These are phyloP conservation scores for Borostomias antarcticus DNA, from an alignment of 2,797 vertebrate genomes.

Conservation along the genomic window DNA sequence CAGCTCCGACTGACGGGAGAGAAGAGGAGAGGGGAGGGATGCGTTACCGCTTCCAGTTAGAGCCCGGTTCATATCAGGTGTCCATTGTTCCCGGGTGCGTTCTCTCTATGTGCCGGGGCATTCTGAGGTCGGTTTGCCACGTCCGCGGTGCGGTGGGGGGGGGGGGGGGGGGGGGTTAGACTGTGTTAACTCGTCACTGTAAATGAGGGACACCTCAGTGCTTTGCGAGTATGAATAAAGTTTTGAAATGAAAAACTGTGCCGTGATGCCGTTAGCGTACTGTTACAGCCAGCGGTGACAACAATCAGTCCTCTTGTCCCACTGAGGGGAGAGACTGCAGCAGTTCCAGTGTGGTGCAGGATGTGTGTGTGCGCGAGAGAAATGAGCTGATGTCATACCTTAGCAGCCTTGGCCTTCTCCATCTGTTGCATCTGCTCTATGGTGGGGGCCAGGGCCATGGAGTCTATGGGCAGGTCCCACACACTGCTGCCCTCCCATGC, in stretches of 20 bases:
- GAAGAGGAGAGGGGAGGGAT: slow-evolving; percentile 11
- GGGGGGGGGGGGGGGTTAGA: too few relatives aligned
- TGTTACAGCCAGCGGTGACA: neutral
- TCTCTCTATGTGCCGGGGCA: too few relatives aligned
- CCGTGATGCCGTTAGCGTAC: too few relatives aligned
- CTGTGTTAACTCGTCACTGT: too few relatives aligned
- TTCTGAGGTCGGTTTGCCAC: too few relatives aligned
- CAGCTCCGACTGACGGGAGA: slow-evolving; percentile 84
- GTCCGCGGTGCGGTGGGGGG: too few relatives aligned
- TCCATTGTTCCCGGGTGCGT: too few relatives aligned
- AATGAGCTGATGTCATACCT: slow-evolving; percentile 73
- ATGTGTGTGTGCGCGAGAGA: neutral
- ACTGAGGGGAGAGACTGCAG: neutral
- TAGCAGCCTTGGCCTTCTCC: slow-evolving; percentile 93
- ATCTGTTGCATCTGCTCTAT: slow-evolving; percentile 97
- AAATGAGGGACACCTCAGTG: too few relatives aligned
- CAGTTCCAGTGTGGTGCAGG: neutral
- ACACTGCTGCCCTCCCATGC: slow-evolving; percentile 98
- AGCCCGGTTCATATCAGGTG: too few relatives aligned
- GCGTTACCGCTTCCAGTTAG: too few relatives aligned
- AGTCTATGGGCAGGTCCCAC: slow-evolving; percentile 97
- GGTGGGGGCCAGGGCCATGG: slow-evolving; percentile 86
- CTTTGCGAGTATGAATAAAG: too few relatives aligned
- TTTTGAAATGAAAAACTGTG: too few relatives aligned
- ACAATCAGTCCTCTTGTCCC: neutral